Conservation (phyloP, 2,888 invertebrate genomes). For the Platycheirus rosarum region DNA sequence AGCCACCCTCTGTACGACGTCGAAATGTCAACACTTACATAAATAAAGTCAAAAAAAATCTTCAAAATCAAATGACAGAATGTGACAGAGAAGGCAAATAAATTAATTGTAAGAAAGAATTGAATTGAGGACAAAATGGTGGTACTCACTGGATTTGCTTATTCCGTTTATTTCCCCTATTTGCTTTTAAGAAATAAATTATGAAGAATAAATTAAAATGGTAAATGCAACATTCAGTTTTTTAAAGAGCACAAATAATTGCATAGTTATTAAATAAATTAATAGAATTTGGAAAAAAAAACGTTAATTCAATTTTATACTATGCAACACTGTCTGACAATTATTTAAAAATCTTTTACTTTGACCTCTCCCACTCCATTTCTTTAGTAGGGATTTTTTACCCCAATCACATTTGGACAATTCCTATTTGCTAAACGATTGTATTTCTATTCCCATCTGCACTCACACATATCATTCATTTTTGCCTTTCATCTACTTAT, state of each 20-base stretch:
- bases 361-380: background rate
- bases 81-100: conserved; percentile 50
- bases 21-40: conserved; percentile 51
- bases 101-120: conserved; percentile 42
- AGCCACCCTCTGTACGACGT: conserved; percentile 46
- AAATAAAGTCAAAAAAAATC: conserved; percentile 39
- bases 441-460: conserved; percentile 74
- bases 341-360: conserved; percentile 1
- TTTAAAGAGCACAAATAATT: conserved; percentile 9
- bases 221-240: too few relatives aligned
- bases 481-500: conserved; percentile 30
- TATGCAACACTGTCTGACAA: too few relatives aligned
- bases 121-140: conserved; percentile 41
- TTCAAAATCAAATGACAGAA: conserved; percentile 53
- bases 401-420: conserved; percentile 65
- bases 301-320: too few relatives aligned
- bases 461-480: conserved; percentile 69
- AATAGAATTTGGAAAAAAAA: too few relatives aligned
- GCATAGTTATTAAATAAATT: too few relatives aligned
- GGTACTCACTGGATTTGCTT: conserved; percentile 68
- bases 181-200: too few relatives aligned
- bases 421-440: conserved; percentile 73
- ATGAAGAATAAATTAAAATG: too few relatives aligned
- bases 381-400: conserved; percentile 9
- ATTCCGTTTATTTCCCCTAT: conserved; percentile 53